A percentile compares a stretch with the other conserved stretches of the same genome.
Evolutionary conservation across 1,140 invertebrate genomes (phyloP).

Genomic region (Drosophila mayri): DNA sequence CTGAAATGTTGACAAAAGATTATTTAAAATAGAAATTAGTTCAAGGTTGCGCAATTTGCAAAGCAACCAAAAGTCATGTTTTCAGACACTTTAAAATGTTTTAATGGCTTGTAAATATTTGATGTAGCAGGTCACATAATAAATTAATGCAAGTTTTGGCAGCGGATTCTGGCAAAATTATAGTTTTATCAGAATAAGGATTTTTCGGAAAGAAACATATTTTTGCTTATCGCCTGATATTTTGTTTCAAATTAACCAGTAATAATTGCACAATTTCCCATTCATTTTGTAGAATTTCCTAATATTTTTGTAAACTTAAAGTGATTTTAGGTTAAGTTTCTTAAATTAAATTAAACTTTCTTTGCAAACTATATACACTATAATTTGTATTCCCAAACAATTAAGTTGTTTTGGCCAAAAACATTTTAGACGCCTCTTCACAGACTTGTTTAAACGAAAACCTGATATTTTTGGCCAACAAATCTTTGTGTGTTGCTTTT

Average conservation of each 20-base stretch:
- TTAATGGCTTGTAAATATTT: conserved; percentile 59
- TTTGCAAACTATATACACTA: background rate
- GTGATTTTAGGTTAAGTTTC: background rate
- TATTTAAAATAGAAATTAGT: conserved; percentile 83
- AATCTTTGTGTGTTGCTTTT: conserved; percentile 31
- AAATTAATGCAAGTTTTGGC: conserved; percentile 44
- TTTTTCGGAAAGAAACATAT: background rate
- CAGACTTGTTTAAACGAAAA: conserved; percentile 48
- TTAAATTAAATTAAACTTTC: background rate
- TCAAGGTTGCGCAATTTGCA: conserved; percentile 79
- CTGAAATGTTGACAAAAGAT: conserved; percentile 61
- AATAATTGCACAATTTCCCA: background rate
- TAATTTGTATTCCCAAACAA: conserved; percentile 23
- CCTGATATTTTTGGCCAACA: conserved; percentile 37
- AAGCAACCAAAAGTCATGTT: conserved; percentile 56
- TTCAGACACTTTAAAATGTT: conserved; percentile 47
- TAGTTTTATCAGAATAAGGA: background rate
- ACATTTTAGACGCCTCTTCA: conserved; percentile 16
- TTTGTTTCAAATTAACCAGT: background rate
- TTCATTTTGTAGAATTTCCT: background rate
- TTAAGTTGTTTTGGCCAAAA: conserved; percentile 60
- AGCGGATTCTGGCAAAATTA: no score
- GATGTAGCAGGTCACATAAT: conserved; percentile 31
- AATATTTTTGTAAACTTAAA: background rate
- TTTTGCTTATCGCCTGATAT: background rate